phyloP scores from a whole-genome alignment of 1,140 invertebrate species.

The Cotesia chilonis region DNA sequence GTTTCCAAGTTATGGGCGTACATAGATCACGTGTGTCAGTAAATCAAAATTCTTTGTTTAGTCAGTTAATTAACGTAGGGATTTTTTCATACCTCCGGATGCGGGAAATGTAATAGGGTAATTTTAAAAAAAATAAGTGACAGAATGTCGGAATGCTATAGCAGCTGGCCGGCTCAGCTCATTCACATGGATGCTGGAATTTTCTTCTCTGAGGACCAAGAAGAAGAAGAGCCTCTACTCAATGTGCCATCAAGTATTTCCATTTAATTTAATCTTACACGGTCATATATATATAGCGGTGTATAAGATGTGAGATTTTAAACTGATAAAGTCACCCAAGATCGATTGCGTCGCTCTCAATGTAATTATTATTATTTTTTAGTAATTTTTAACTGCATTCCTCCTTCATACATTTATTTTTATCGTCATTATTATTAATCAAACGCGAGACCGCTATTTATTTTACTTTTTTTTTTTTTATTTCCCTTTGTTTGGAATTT shows the following conservation, averaged over 20 bases:
- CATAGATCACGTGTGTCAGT: not conserved
- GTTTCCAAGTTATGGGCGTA: not conserved
- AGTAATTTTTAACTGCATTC: not conserved
- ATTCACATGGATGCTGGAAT: conserved; percentile 62
- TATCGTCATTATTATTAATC: conserved; percentile 2
- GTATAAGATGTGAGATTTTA: not conserved
- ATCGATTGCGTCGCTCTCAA: conserved; percentile 29
- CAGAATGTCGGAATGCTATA: conserved; percentile 57
- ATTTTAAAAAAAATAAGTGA: conserved; percentile 53
- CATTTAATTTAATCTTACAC: conserved; percentile 22
- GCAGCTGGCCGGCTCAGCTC: conserved; percentile 62
- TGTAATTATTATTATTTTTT: conserved; percentile 32
- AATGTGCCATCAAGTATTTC: conserved; percentile 14
- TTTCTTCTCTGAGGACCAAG: conserved; percentile 25
- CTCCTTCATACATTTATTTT: not conserved
- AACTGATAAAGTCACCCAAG: not conserved
- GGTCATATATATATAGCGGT: conserved; percentile 9
- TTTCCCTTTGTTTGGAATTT: no score
- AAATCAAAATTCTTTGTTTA: no score
- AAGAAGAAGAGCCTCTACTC: conserved; percentile 10
- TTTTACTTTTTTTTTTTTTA: no score
- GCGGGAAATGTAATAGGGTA: no score
- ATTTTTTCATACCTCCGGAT: no score
- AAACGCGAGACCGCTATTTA: no score
- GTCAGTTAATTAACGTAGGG: no score